Evolutionary conservation across 2,797 vertebrate species (phyloP).

Genomic region (Sphaeramia orbicularis): DNA sequence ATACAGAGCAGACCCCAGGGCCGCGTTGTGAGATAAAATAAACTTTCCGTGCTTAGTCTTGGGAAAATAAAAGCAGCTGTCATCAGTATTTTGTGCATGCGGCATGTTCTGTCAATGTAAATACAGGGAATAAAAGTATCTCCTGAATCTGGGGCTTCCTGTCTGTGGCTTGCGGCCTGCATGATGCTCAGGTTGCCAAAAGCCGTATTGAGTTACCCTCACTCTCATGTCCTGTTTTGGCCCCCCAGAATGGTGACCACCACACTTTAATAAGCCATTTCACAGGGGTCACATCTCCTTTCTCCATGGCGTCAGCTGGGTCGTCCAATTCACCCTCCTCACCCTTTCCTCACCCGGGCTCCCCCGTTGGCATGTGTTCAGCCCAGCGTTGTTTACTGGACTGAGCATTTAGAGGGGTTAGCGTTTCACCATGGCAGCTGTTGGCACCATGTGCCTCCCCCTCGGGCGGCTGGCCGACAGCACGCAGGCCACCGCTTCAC

Average conservation of each 20-base stretch:
- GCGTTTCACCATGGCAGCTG: constrained; percentile 84
- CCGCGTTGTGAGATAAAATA: constrained; percentile 35
- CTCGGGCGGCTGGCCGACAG: constrained; percentile 75
- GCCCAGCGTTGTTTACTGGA: constrained; percentile 78
- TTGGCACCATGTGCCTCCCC: constrained; percentile 83
- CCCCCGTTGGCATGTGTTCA: constrained; percentile 79
- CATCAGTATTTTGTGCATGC: constrained; percentile 51
- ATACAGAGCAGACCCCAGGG: constrained; percentile 3
- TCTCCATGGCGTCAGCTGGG: constrained; percentile 84
- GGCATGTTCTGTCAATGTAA: constrained; percentile 33
- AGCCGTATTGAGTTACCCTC: constrained; percentile 73
- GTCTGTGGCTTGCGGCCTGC: constrained; percentile 63
- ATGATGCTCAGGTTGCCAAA: constrained; percentile 56
- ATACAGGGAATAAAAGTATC: constrained; percentile 62
- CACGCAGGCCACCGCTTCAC: constrained; percentile 80
- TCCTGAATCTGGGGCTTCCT: constrained; percentile 58
- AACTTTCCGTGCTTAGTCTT: constrained; percentile 22
- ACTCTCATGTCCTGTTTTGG: constrained; percentile 53
- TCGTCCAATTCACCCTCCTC: constrained; percentile 68
- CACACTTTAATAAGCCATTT: constrained; percentile 83
- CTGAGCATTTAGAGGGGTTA: constrained; percentile 80
- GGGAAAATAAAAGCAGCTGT: constrained; percentile 65
- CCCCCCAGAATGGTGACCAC: constrained; percentile 74
- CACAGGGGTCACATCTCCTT: constrained; percentile 81
- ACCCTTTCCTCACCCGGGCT: constrained; percentile 68